Evolutionary conservation across 1,140 invertebrate species (phyloP), one percentile per base, ranked within the genome.

Genomic region (Plectrocnemia conspersa): DNA sequence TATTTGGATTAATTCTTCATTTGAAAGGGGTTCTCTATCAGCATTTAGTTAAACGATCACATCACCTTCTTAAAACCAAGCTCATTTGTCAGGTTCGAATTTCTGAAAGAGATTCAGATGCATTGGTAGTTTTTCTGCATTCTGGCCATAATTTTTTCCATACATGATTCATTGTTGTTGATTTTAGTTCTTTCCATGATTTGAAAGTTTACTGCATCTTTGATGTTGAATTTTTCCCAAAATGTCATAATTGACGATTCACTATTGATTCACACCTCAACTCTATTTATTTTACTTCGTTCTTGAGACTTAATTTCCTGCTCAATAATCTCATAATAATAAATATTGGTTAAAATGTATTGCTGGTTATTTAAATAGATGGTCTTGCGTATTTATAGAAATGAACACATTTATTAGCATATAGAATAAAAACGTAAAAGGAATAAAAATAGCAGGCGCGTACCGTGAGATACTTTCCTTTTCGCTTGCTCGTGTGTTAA

Each of bases 91-190:
- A 38, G 15, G 15, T 9, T 38, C 35, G 22, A 60, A 58, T 45
- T 59, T 59, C 52, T 55, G 21, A 27, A 48, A 48, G 21, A 27
- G 11, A 61, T 49, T 54, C 33, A 59, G 40, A 42, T 59, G 50
- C 32, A 53, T 53, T 41, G 44, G 38, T 60, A 1, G 29, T 54
- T 58, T n/a, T 40, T 38, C 54, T 7, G 54, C 58, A 63, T 35
- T 64, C 50, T 48, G 55, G 62, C 53, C 59, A 60, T 48, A 63
- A 56, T 53, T 63, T 63, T 45, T 63, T 52, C 56, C 58, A 64
- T 52, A 47, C 58, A 25, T 33, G 29, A 27, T 64, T 64, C 54
- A 62, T 62, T 24, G 42, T 48, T 22, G 38, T 61, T 50, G 38
- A 41, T 54, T 59, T 60, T 24, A 64, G 15, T 24, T 60, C 54